Percentiles rank a stretch among this genome's conserved stretches.
These are phyloP conservation scores for Craseonycteris thonglongyai DNA, from an alignment of 2,113 vertebrate species.

Conservation along the genomic window DNA sequence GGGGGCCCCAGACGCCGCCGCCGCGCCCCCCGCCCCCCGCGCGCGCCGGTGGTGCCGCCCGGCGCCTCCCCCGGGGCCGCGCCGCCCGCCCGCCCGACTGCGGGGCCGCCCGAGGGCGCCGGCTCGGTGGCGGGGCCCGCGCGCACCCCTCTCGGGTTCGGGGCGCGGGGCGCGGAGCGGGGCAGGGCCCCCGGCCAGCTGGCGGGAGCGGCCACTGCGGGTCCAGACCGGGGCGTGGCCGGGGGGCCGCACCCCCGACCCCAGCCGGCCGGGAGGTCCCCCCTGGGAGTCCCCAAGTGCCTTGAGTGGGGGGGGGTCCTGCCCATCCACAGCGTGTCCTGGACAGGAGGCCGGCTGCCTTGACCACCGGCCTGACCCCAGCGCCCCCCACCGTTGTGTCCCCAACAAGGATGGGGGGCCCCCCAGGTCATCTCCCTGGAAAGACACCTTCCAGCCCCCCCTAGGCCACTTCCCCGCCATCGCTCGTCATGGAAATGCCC, in stretches of 20 bases:
- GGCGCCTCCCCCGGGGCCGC: conserved; percentile 57
- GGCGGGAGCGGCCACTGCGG: conserved; percentile 63
- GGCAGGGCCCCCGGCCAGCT: conserved; percentile 69
- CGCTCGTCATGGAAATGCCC: not conserved
- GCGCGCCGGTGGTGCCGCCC: conserved; percentile 54
- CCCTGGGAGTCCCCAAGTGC: not conserved
- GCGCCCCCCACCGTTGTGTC: not conserved
- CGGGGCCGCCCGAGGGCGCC: conserved; percentile 44
- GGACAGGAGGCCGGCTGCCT: not conserved
- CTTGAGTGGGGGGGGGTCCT: too few relatives aligned
- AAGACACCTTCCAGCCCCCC: not conserved
- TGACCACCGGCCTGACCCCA: not conserved
- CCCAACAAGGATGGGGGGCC: not conserved
- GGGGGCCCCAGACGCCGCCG: conserved; percentile 54
- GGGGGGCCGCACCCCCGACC: too few relatives aligned
- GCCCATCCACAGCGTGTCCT: not conserved
- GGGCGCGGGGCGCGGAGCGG: conserved; percentile 43
- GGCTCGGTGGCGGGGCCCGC: conserved; percentile 33
- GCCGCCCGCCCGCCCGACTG: conserved; percentile 23
- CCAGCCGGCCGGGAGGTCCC: too few relatives aligned
- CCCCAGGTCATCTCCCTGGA: not conserved
- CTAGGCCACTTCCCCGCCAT: not conserved
- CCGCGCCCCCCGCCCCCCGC: conserved; percentile 21
- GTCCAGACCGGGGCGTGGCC: conserved; percentile 67
- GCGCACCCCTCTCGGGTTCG: conserved; percentile 48